A percentile compares a stretch with the other conserved stretches of the same genome.
phyloP scores from a whole-genome alignment of 2,113 vertebrate species.

The Ptilorrhoa leucosticta region DNA sequence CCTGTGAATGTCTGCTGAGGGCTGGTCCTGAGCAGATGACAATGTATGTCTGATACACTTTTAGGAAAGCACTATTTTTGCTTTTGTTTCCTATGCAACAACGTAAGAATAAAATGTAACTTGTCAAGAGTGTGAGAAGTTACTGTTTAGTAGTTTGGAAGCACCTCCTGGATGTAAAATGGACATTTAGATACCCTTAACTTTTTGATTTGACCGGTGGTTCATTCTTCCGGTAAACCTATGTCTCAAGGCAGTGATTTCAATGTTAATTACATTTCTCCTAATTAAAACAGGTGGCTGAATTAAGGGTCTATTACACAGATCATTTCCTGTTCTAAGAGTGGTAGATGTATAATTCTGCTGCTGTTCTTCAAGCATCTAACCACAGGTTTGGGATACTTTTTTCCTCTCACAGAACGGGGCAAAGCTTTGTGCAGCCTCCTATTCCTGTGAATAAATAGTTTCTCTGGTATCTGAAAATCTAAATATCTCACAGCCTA shows the following conservation, averaged over 20 bases:
- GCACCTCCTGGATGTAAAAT: not conserved
- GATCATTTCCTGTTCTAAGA: slow-evolving; percentile 29
- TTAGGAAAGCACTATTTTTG: not conserved
- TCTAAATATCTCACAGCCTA: not conserved
- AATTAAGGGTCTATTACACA: slow-evolving; percentile 16
- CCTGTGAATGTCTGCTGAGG: not conserved
- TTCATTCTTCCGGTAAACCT: not conserved
- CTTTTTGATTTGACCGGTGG: not conserved
- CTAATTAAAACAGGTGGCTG: slow-evolving; percentile 20
- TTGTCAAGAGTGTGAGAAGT: not conserved
- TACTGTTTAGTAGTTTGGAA: not conserved
- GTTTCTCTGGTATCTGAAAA: not conserved
- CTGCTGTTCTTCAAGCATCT: not conserved
- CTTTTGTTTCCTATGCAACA: not conserved
- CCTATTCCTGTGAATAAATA: not conserved
- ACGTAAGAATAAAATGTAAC: not conserved
- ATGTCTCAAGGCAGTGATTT: slow-evolving; percentile 1
- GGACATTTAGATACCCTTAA: not conserved
- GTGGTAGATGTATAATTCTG: not conserved
- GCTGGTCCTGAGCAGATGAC: not conserved
- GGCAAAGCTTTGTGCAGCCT: not conserved
- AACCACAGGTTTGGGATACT: not conserved
- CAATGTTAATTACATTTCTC: slow-evolving; percentile 4
- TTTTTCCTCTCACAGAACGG: not conserved
- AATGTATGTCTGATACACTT: not conserved